Evolutionary conservation across 2,888 invertebrate genomes (phyloP), one percentile per base, ranked within the genome.

Genomic region (Keiferia lycopersicella): DNA sequence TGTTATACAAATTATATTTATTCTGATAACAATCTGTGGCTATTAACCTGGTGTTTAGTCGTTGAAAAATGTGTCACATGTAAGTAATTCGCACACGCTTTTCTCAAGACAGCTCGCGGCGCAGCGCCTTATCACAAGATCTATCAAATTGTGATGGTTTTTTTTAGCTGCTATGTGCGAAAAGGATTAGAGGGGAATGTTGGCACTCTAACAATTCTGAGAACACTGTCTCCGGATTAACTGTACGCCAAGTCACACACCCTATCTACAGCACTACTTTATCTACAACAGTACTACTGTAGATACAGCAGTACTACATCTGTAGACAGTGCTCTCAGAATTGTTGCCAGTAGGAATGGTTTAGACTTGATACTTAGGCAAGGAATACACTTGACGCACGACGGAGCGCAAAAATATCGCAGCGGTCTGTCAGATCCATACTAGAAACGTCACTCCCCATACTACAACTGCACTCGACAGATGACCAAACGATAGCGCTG

Each of bases 1-100:
- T 78, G 79, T 78, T 72, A 72, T 81, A 83, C 83, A 85, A 83
- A 84, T 82, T 78, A 79, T 81, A 81, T 78, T 76, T 76, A 73
- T 78, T 77, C 75, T 71, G 81, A 82, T 84, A 73, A 68, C 75
- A 76, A 85, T 83, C 81, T 73, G 65, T 61, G 61, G 75, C 76
- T 84, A 81, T 83, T 83, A 86, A 81, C 74, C 72, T 70, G 72
- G 73, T 79, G 80, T 81, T 79, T 76, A 79, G 73, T 67, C 65
- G 65, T 68, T 66, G 73, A 77, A 83, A 84, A 83, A 78, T 73
- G 72, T 76, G 73, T 74, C 70, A 74, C 74, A 75, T 77, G 69
- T 72, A 69, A 77, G 74, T 79, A 73, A 82, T 84, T 79, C 75
- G 82, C 81, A 79, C 80, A 77, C 74, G 74, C 70, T 81, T 83